Conservation (phyloP, 2,797 vertebrate genomes). For the Cuculus canorus region DNA sequence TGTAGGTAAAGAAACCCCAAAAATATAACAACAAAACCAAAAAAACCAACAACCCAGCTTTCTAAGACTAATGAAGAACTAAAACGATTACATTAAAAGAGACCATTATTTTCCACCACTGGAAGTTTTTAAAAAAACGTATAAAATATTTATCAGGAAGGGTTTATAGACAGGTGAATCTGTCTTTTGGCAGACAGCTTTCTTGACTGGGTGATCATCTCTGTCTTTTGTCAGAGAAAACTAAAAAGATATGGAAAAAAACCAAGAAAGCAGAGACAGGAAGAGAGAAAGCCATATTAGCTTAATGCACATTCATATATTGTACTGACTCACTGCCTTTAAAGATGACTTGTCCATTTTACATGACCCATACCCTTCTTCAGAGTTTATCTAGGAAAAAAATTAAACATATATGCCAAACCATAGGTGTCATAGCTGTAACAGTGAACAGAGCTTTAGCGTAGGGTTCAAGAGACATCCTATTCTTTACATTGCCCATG, state of each 20-base stretch:
- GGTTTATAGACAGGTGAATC: not conserved
- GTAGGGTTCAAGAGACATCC: not conserved
- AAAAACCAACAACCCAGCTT: not conserved
- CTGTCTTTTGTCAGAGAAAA: not conserved
- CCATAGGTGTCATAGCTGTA: rapidly evolving
- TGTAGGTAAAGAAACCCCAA: not conserved
- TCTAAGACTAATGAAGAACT: not conserved
- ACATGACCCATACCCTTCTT: not conserved
- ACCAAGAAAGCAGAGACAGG: not conserved
- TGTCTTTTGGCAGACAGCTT: not conserved
- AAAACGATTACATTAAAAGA: not conserved
- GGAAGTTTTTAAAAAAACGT: not conserved
- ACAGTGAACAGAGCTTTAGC: not conserved
- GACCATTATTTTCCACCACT: not conserved
- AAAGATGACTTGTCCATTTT: not conserved
- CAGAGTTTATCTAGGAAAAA: not conserved
- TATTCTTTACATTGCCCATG: not conserved
- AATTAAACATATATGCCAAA: not conserved
- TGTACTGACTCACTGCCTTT: not conserved
- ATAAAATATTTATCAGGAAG: not conserved
- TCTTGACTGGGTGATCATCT: not conserved
- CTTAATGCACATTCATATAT: not conserved
- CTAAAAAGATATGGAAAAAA: not conserved
- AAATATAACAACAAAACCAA: too few relatives aligned
- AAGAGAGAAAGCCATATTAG: not conserved